phyloP scores from a whole-genome alignment of 2,888 invertebrate species.

The Polyommatus icarus region DNA sequence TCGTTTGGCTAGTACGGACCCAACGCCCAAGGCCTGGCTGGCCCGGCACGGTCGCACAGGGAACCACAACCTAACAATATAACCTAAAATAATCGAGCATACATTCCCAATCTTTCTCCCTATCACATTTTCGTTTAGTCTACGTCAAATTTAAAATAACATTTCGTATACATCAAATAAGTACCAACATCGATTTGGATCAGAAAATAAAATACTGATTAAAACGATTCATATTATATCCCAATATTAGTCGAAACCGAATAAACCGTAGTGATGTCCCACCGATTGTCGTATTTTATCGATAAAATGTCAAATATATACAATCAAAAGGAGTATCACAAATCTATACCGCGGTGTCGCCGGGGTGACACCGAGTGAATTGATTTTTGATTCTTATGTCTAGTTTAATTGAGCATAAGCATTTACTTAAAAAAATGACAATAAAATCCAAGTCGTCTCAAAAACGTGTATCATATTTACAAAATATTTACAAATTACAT shows the following conservation, averaged over 20 bases:
- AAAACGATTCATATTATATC: constrained; percentile 27
- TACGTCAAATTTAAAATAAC: constrained; percentile 56
- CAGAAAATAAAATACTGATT: constrained; percentile 35
- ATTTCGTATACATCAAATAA: constrained; percentile 75
- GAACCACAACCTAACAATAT: constrained; percentile 75
- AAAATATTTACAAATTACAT: constrained; percentile 74
- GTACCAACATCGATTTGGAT: constrained; percentile 52
- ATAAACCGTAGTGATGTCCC: constrained; percentile 36
- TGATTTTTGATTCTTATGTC: constrained; percentile 52
- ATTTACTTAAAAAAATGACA: constrained; percentile 66
- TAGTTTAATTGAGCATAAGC: constrained; percentile 79
- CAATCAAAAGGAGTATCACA: constrained; percentile 43
- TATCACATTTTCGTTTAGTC: constrained; percentile 69
- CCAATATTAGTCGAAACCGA: constrained; percentile 10
- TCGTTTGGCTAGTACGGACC: constrained; percentile 3
- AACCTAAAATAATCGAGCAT: constrained; percentile 46
- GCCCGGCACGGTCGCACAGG: constrained; percentile 48
- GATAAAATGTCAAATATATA: constrained; percentile 44
- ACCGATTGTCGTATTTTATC: constrained; percentile 41
- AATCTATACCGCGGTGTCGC: constrained; percentile 44
- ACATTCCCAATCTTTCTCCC: constrained; percentile 45
- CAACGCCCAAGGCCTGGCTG: not conserved
- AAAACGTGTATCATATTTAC: constrained; percentile 71
- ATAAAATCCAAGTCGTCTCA: constrained; percentile 61
- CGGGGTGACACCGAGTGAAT: constrained; percentile 41